A percentile compares a stretch with the other conserved stretches of the same genome.
These are phyloP conservation scores for Campylomormyrus numenius DNA, from an alignment of 2,113 vertebrate genomes.

Conservation along the genomic window DNA sequence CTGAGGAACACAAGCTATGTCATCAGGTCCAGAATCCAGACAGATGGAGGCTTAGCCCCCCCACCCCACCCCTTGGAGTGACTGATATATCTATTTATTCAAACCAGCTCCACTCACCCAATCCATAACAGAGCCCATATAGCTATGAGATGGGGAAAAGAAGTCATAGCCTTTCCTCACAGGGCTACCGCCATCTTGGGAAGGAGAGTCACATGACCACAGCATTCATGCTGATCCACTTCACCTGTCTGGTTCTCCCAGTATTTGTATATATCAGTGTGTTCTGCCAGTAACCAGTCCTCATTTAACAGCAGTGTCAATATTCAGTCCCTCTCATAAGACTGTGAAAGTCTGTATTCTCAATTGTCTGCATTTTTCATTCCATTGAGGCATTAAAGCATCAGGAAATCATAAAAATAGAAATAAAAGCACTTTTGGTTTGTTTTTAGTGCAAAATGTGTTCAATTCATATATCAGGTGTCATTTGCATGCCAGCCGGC, in stretches of 20 bases:
- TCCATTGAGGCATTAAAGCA: not conserved
- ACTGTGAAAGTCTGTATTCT: not conserved
- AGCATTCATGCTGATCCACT: not conserved
- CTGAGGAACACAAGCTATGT: not conserved
- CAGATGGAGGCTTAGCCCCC: not conserved
- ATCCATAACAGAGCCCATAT: constrained; percentile 33
- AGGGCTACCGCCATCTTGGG: not conserved
- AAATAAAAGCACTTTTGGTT: not conserved
- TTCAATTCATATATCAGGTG: not conserved
- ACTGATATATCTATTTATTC: constrained; percentile 46
- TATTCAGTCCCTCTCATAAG: not conserved
- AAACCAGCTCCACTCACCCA: constrained; percentile 53
- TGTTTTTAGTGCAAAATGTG: not conserved
- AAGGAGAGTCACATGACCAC: not conserved
- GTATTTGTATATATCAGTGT: not conserved
- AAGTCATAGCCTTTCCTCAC: not conserved
- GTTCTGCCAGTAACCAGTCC: not conserved
- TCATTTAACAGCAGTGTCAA: not conserved
- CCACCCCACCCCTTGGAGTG: constrained; percentile 26
- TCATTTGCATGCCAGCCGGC: not conserved
- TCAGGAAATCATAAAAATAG: not conserved
- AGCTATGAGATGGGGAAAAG: constrained; percentile 23
- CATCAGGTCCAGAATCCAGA: not conserved
- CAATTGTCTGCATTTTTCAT: not conserved
- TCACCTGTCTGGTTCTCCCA: not conserved